Base-by-base conservation (phyloP, 2,888 invertebrate species). In the Pecten maximus region DNA sequence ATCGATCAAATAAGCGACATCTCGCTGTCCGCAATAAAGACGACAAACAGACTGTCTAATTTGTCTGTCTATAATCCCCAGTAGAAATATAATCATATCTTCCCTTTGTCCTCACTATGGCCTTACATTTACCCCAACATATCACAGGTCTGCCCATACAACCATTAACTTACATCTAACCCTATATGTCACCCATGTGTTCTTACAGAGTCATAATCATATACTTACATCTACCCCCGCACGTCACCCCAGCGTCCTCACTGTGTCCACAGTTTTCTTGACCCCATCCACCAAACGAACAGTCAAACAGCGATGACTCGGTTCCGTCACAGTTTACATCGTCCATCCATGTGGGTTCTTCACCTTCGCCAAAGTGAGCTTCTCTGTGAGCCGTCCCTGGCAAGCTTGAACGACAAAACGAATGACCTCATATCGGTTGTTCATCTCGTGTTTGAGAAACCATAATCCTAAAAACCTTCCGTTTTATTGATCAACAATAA, bases 281-380 rank as follows among this genome's bases (percentile, higher is more conserved):
- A 35, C 88, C 39, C 39, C 74, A 74, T 74, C 74, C 74, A 35
- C 74, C 16, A 74, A 74, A 74, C 35, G 74, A 1, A 74, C 74
- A 74, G 28, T 74, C 74, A 15, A 74, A 74, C 28, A 74, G 2
- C 2, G 74, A 74, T 0, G 35, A 15, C 74, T 74, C 74, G 2
- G 74, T 15, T 10, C 74, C 74, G 0, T 12, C 23, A 74, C 74
- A 74, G 2, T 2, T 2, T 6, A 74, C 74, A 35, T 74, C 74
- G 16, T 74, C 74, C 74, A 74, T 74, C 74, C 74, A 74, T 74
- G 74, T 74, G 12, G 74, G 74, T 35, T 74, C 74, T 74, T 10
- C 8, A 35, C 74, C 74, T 74, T 74, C 4, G 1, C 74, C 74
- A 74, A 35, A 74, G 16, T 1, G 6, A 35, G 74, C 74, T 35